These are phyloP conservation scores for Synanthedon vespiformis DNA, from an alignment of 2,888 invertebrate species.

Conservation along the genomic window DNA sequence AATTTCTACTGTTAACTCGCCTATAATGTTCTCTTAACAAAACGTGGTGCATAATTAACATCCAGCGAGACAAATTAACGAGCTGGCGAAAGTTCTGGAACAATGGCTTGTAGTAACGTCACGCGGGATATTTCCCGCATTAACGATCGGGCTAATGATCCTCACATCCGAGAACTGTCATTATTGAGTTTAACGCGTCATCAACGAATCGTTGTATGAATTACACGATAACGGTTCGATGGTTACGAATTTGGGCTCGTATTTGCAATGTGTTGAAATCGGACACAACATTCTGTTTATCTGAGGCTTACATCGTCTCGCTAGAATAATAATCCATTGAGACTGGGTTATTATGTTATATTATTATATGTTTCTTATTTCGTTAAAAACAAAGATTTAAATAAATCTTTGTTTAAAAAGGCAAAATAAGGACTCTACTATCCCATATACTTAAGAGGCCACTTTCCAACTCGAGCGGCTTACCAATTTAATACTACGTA, in stretches of 20 bases:
- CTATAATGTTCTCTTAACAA: neutral
- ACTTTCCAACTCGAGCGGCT: too few species aligned
- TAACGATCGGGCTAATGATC: conserved; percentile 16
- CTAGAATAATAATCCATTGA: too few species aligned
- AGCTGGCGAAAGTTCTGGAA: conserved; percentile 8
- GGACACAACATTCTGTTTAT: too few species aligned
- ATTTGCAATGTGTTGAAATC: too few species aligned
- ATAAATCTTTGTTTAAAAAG: too few species aligned
- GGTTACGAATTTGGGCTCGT: conserved; percentile 8
- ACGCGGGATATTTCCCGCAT: conserved; percentile 11
- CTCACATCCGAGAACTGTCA: conserved; percentile 15
- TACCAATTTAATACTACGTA: too few species aligned
- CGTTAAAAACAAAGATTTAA: too few species aligned
- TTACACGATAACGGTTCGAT: conserved; percentile 12
- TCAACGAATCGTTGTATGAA: conserved; percentile 12
- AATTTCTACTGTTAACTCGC: neutral
- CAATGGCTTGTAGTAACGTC: conserved; percentile 4
- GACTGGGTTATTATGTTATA: too few species aligned
- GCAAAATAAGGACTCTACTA: too few species aligned
- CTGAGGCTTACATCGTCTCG: too few species aligned
- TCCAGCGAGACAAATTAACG: conserved; percentile 6
- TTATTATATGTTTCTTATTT: too few species aligned
- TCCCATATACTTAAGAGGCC: too few species aligned
- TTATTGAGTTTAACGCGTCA: conserved; percentile 25
- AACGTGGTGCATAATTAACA: neutral